Conservation (phyloP, 2,888 invertebrate genomes). For the Drosophila atripex region DNA sequence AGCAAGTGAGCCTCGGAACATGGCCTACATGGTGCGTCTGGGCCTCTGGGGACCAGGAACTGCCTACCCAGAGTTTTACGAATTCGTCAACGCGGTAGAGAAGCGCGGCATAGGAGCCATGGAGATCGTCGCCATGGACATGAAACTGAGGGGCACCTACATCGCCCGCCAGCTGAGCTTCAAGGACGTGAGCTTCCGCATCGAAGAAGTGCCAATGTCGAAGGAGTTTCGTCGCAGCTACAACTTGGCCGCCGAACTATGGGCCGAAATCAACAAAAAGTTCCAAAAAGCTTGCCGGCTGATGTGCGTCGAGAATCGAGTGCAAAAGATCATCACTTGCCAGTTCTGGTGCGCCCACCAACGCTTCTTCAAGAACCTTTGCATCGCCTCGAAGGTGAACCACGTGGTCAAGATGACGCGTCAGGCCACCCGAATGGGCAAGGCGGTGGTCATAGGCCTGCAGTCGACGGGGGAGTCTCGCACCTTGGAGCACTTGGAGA, state of each 20-base stretch:
- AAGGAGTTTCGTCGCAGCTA: conserved; percentile 94
- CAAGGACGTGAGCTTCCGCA: conserved; percentile 97
- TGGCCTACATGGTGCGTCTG: conserved; percentile 99
- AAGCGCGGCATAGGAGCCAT: conserved; percentile 99
- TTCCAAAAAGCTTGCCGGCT: conserved; percentile 97
- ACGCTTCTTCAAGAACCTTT: conserved; percentile 98
- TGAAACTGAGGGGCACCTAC: conserved; percentile 99
- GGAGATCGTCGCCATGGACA: conserved; percentile 99
- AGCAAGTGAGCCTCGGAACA: conserved; percentile 98
- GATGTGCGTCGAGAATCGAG: conserved; percentile 95
- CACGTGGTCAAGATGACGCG: conserved; percentile 91
- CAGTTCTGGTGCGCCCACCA: conserved; percentile 99
- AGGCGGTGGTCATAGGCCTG: conserved; percentile 99
- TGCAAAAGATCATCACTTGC: conserved; percentile 99
- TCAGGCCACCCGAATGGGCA: conserved; percentile 94
- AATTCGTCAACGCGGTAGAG: conserved; percentile 98
- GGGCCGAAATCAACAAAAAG: conserved; percentile 98
- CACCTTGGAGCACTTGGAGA: conserved; percentile 97
- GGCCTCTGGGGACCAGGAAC: conserved; percentile 99
- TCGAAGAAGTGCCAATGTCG: conserved; percentile 96
- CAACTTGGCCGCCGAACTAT: conserved; percentile 95
- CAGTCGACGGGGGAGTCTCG: conserved; percentile 99
- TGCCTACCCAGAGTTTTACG: conserved; percentile 96
- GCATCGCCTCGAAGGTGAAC: conserved; percentile 97
- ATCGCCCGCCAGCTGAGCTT: conserved; percentile 99